These are phyloP conservation scores for Miltochrista miniata DNA, from an alignment of 2,888 invertebrate species.

Conservation along the genomic window DNA sequence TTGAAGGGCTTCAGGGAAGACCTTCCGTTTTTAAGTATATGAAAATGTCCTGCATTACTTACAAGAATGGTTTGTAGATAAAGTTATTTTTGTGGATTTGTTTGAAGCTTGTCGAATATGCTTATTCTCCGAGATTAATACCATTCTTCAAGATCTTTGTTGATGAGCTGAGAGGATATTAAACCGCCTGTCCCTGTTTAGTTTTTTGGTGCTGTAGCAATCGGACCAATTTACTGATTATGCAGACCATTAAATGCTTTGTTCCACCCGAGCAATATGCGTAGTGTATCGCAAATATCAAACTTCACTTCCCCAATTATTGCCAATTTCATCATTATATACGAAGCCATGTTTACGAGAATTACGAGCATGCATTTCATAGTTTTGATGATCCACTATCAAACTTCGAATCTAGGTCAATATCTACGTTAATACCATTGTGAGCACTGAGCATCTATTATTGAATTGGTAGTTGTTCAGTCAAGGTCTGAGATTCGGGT, in stretches of 20 bases:
- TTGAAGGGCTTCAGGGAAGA: no score
- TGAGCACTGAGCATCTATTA: conserved; percentile 4
- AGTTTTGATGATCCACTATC: conserved; percentile 18
- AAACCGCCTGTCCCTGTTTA: no score
- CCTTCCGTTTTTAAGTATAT: no score
- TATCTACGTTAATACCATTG: conserved; percentile 12
- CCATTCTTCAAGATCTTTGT: no score
- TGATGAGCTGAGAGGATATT: no score
- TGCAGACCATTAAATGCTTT: neutral
- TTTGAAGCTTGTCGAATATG: no score
- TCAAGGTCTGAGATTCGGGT: conserved; percentile 19
- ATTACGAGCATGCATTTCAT: conserved; percentile 20
- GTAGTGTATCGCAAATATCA: conserved; percentile 10
- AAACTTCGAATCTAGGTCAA: conserved; percentile 24
- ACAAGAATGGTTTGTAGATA: no score
- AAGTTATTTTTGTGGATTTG: no score
- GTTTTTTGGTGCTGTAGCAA: no score
- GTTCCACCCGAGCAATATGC: neutral
- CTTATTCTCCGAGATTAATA: no score
- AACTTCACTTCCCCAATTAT: conserved; percentile 17
- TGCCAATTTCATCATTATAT: conserved; percentile 16
- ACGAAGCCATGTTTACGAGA: conserved; percentile 23
- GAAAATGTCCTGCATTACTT: no score
- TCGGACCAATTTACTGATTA: no score
- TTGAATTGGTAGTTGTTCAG: conserved; percentile 4